phyloP scores from a whole-genome alignment of 2,888 invertebrate species.

The Cordilura impudica region DNA sequence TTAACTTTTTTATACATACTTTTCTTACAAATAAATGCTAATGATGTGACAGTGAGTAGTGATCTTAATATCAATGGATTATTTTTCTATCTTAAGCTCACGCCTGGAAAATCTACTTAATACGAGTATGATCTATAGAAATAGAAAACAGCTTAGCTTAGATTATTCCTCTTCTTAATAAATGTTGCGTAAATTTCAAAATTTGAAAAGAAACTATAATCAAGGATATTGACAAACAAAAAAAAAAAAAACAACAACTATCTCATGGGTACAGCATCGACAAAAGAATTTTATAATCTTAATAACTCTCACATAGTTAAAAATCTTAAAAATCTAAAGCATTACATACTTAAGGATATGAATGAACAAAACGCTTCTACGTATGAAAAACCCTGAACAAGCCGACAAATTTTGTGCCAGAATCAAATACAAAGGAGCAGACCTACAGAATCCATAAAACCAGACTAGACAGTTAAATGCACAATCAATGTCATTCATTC shows the following conservation, averaged over 20 bases:
- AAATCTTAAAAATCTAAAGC: background rate
- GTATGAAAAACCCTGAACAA: slow-evolving; percentile 14
- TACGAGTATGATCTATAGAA: slow-evolving; percentile 18
- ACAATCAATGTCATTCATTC: slow-evolving; percentile 45
- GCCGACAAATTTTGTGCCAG: slow-evolving; percentile 20
- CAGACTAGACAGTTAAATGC: slow-evolving; percentile 51
- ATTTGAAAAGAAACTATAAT: background rate
- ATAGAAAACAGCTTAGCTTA: background rate
- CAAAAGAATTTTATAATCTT: slow-evolving; percentile 17
- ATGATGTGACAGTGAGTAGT: background rate
- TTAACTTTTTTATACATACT: background rate
- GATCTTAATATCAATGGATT: background rate
- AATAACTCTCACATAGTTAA: slow-evolving; percentile 17
- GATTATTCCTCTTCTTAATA: background rate
- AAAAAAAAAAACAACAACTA: background rate
- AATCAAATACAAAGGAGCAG: slow-evolving; percentile 7
- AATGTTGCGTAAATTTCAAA: background rate
- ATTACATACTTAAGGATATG: slow-evolving; percentile 20
- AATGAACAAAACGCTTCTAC: slow-evolving; percentile 6
- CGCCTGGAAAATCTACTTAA: slow-evolving; percentile 3
- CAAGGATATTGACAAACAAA: slow-evolving; percentile 14
- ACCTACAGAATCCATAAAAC: slow-evolving; percentile 4
- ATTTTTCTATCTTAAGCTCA: background rate
- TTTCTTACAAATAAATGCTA: background rate
- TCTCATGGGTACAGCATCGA: slow-evolving; percentile 21